A percentile compares a stretch with the other conserved stretches of the same genome.
Conservation (phyloP, 2,797 vertebrate species). For the Oryzias dopingdopingensis region DNA sequence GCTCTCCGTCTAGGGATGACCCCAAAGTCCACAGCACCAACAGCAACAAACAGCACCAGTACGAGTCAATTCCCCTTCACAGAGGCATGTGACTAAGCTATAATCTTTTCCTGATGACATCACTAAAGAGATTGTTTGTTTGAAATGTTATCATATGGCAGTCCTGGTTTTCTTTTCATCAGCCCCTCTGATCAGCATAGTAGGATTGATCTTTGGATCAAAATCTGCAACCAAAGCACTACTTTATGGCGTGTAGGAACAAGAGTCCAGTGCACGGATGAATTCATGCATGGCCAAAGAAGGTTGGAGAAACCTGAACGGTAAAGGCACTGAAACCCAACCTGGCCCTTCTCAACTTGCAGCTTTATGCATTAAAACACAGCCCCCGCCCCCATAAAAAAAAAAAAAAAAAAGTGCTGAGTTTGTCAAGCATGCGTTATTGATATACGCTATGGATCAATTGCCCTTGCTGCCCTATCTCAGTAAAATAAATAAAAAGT, state of each 20-base stretch:
- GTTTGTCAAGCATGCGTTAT: constrained; percentile 47
- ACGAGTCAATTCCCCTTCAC: too few relatives aligned
- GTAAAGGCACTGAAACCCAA: constrained; percentile 6
- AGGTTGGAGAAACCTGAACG: constrained; percentile 1
- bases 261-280: constrained; percentile 42
- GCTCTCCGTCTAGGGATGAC: too few relatives aligned
- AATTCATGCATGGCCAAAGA: constrained; percentile 21
- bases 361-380: constrained; percentile 28
- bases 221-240: constrained; percentile 42
- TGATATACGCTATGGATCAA: constrained; percentile 56
- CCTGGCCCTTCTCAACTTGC: constrained; percentile 47
- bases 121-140: too few relatives aligned
- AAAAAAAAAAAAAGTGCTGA: constrained; percentile 56
- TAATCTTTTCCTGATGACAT: too few relatives aligned
- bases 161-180: constrained; percentile 8
- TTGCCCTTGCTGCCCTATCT: constrained; percentile 48
- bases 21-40: too few relatives aligned
- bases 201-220: constrained; percentile 42
- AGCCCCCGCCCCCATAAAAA: constrained; percentile 23
- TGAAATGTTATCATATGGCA: not conserved
- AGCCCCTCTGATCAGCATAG: constrained; percentile 20
- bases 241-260: constrained; percentile 14
- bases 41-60: too few relatives aligned
- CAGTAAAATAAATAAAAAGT: constrained; percentile 57
- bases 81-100: too few relatives aligned